Base-by-base conservation (phyloP, 1,140 invertebrate genomes). In the Acarapis woodi region DNA sequence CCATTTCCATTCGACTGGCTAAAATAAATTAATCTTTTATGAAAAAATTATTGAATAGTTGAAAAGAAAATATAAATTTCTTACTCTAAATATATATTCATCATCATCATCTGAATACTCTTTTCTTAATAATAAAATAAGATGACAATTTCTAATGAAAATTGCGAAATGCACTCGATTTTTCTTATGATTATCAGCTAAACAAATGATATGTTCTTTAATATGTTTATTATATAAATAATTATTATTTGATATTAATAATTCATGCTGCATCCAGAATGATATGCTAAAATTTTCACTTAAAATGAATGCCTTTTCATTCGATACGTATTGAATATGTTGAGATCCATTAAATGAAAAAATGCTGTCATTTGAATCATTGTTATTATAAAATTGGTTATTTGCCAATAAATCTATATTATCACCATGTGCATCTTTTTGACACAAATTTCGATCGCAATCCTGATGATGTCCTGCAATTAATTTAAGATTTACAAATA, bases 161-260 rank as follows among this genome's bases (percentile, higher is more conserved):
- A 94, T 58, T 4, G 83, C 76, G 57, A 90, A 93, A 59, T 97
- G 90, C 56, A 96, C 88, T 26, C 90, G 70, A 57, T 93, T 94
- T 35, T 44, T 46, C 37, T 48, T 83, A 49, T 90, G 83, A 54
- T 88, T 82, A 61, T 94, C 87, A 32, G 83, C 80, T 49, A 75
- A 77, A 55, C 87, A 96, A 15, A 96, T 54, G 42, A 96, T 71
- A 49, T 93, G 82, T 52, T 94, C 85, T 56, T 93, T 93, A 20
- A 69, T 61, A 47, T 83, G 76, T 45, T 80, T 78, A 52, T 85
- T 77, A 9, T 39, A 42, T 43, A 69, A 55, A 46, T 62, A 56
- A 24, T 67, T 60, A 52, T 67, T 48, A n/a, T n/a, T n/a, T n/a
- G n/a, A n/a, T n/a, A n/a, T n/a, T n/a, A n/a, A n/a, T 46, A 66